phyloP scores from a whole-genome alignment of 2,113 vertebrate genomes.

The Mesocricetus auratus region DNA sequence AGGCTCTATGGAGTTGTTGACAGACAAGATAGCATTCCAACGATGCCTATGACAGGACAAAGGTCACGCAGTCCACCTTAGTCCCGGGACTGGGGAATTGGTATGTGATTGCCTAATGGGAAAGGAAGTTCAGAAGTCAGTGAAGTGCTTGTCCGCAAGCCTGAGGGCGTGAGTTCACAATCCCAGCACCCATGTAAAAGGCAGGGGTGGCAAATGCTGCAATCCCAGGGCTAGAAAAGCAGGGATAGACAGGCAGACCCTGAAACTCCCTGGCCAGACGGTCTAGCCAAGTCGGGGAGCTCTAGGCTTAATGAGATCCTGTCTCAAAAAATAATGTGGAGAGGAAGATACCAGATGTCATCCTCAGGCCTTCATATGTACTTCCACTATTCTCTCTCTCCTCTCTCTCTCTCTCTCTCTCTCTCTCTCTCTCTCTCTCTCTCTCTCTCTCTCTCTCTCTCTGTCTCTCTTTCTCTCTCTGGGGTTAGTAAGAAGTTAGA shows the following conservation, averaged over 20 bases:
- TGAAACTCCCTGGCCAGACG: not conserved
- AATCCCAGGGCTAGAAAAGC: not conserved
- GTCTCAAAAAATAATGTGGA: not conserved
- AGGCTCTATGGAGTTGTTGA: not conserved
- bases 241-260: not conserved
- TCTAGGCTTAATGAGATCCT: not conserved
- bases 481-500: not conserved
- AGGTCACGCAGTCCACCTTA: not conserved
- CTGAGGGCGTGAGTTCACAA: not conserved
- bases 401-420: not conserved
- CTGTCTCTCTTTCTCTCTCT: not conserved
- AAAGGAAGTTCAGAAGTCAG: not conserved
- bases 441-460: not conserved
- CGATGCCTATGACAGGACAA: not conserved
- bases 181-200: not conserved
- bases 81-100: not conserved
- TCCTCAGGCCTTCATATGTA: not conserved
- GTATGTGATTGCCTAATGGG: not conserved
- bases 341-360: not conserved
- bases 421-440: not conserved
- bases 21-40: not conserved
- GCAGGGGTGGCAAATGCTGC: not conserved
- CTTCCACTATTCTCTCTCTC: not conserved
- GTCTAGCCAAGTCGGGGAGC: not conserved
- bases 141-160: not conserved